These are phyloP conservation scores for Pogonocichla stellata DNA, from an alignment of 2,113 vertebrate genomes.

Conservation along the genomic window DNA sequence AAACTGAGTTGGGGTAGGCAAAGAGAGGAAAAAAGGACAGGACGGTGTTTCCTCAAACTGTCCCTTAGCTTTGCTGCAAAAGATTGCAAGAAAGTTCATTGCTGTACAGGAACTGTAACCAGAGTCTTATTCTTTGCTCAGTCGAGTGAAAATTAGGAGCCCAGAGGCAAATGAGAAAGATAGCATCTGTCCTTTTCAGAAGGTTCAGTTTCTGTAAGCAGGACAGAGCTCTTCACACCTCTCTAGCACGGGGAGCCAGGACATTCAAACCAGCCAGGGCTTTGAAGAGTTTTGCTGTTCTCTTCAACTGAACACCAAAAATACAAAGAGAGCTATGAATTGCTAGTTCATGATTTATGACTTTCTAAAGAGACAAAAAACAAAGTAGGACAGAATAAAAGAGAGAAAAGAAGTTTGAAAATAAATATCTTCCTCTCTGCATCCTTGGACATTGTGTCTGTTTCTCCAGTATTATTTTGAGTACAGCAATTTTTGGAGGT, in stretches of 20 bases:
- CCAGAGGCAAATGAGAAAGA: not conserved
- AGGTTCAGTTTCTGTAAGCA: not conserved
- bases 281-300: not conserved
- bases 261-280: not conserved
- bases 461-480: not conserved
- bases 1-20: not conserved
- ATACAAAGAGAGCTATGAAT: not conserved
- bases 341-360: not conserved
- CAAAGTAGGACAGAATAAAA: not conserved
- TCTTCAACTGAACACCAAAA: not conserved
- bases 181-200: not conserved
- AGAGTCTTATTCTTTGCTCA: slow-evolving; percentile 15
- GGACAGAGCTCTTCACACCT: not conserved
- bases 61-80: not conserved
- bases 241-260: not conserved
- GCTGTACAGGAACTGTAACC: not conserved
- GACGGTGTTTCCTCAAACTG: not conserved
- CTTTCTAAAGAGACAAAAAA: not conserved
- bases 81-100: not conserved
- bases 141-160: not conserved
- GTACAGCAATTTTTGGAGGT: not conserved
- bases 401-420: not conserved
- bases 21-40: not conserved
- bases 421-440: not conserved
- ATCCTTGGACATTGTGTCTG: not conserved